phyloP scores from a whole-genome alignment of 2,888 invertebrate genomes.

The Philopedon plagiatum region DNA sequence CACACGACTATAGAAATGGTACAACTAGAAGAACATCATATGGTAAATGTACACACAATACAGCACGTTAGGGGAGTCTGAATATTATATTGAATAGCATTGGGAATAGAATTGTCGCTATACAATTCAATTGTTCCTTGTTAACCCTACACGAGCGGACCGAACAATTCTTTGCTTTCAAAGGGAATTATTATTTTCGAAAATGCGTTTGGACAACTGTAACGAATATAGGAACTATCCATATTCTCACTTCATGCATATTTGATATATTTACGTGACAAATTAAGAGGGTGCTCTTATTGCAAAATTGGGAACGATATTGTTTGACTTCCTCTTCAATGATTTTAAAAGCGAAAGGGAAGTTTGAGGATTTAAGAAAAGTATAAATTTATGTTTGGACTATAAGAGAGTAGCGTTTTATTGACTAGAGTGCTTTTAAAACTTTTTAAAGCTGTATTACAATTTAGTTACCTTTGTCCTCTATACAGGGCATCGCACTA shows the following conservation, averaged over 20 bases:
- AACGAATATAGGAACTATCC: conserved; percentile 64
- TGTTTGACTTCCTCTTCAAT: conserved; percentile 60
- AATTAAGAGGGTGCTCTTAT: conserved; percentile 64
- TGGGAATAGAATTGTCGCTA: conserved; percentile 64
- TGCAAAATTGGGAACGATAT: conserved; percentile 64
- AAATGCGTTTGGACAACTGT: conserved; percentile 56
- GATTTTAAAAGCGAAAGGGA: conserved; percentile 39
- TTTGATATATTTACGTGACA: conserved; percentile 69
- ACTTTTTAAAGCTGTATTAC: too few species aligned
- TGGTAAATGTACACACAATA: conserved; percentile 66
- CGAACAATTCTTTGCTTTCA: conserved; percentile 47
- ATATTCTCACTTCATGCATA: conserved; percentile 68
- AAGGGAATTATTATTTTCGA: background rate
- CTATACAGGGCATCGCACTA: too few species aligned
- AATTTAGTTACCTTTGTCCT: too few species aligned
- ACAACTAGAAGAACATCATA: conserved; percentile 63
- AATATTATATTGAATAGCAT: conserved; percentile 66
- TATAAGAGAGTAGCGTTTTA: background rate
- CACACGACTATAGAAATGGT: conserved; percentile 53
- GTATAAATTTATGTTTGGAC: background rate
- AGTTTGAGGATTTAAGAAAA: background rate
- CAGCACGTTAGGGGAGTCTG: conserved; percentile 59
- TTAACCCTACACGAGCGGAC: conserved; percentile 67
- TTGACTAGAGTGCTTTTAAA: too few species aligned
- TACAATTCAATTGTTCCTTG: conserved; percentile 69